Base-by-base conservation (phyloP, 1,140 invertebrate genomes). In the Sitodiplosis mosellana region DNA sequence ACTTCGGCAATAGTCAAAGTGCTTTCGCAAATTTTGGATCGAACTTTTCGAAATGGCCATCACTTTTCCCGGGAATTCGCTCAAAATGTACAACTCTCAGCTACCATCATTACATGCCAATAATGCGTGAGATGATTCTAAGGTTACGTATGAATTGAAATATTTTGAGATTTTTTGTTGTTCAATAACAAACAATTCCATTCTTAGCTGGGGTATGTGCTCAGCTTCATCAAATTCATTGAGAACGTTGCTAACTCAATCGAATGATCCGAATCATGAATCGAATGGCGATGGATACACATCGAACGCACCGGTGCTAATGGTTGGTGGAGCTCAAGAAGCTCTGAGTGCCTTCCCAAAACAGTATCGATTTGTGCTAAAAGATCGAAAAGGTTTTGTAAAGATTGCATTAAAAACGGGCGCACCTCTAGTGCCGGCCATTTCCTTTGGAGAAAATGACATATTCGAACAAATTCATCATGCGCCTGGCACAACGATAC, bases 391-490 rank as follows among this genome's bases (percentile, higher is more conserved):
- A 60, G 88, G 88, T 38, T 93, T 92, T 57, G 69, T 87, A 3
- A 79, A 74, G 53, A 58, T 88, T 33, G 87, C 88, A 3, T 66
- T 91, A 46, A 72, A 76, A 57, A 74, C 83, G 51, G 88, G 87
- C 33, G 69, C 74, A 6, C 68, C 80, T 0, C 63, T 94, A 48
- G 89, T 93, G 2, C 93, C 89, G 17, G 80, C 88, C 1, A 80
- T 91, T 59, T 83, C 84, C 0, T 96, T 96, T 64, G 90, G 90
- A 1, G 92, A 96, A 64, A 87, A 77, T 36, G 80, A 86, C 55
- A 49, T 84, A 0, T 87, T 83, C 14, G 87, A 94, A 55, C 59
- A 93, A 1, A 95, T 81, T 63, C 71, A 80, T 51, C 88, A 92
- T 55, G 56, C 83, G 5, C 54, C 70, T 10, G 82, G 82, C 62